Evolutionary conservation across 2,888 invertebrate species (phyloP).

Genomic region (Amiota communis): DNA sequence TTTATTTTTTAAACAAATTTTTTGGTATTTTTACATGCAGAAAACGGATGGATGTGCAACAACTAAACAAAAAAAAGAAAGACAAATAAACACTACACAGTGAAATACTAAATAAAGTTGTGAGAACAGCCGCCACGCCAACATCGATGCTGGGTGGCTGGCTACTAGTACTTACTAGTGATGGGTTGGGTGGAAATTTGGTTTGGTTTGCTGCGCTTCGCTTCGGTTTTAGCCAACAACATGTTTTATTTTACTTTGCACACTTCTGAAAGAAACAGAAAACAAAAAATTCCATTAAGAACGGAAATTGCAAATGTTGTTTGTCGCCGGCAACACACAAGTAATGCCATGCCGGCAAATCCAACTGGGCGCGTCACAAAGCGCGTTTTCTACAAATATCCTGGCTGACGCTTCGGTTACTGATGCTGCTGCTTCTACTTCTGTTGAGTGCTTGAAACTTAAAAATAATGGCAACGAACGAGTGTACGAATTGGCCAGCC

Average conservation of each 20-base stretch:
- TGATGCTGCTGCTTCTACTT: too few relatives aligned
- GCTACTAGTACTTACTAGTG: neutral
- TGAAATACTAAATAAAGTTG: neutral
- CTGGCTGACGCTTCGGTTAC: too few relatives aligned
- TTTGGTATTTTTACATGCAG: conserved; percentile 15
- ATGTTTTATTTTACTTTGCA: neutral
- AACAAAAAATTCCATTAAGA: conserved; percentile 26
- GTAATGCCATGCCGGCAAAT: neutral
- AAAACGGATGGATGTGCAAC: neutral
- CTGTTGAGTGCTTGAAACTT: too few relatives aligned
- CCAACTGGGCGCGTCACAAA: too few relatives aligned
- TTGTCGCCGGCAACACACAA: neutral
- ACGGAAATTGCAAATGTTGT: conserved; percentile 25
- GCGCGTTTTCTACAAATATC: too few relatives aligned
- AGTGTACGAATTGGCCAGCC: too few relatives aligned
- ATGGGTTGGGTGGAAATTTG: neutral
- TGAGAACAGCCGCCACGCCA: conserved; percentile 4
- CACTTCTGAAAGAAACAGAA: neutral
- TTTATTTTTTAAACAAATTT: neutral
- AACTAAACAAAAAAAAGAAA: conserved; percentile 5
- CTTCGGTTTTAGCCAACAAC: neutral
- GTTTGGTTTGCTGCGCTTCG: neutral
- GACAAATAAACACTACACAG: neutral
- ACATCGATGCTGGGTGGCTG: neutral
- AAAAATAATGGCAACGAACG: too few relatives aligned